Conservation (phyloP, 2,888 invertebrate genomes). For the Taenaris catops region DNA sequence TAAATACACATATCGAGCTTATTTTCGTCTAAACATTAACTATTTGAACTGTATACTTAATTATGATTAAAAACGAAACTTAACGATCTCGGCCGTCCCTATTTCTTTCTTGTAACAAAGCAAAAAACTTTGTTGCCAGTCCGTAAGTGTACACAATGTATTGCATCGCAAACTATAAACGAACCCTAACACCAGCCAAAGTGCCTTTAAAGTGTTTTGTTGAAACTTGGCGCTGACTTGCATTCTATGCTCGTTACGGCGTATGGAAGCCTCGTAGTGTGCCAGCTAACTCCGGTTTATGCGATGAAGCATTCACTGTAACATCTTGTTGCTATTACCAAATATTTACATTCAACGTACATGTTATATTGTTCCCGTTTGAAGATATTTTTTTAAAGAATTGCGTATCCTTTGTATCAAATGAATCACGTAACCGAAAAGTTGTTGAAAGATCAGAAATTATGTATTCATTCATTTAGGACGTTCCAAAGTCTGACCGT, state of each 20-base stretch:
- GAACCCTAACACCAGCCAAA: constrained; percentile 20
- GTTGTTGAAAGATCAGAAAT: no score
- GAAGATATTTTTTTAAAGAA: no score
- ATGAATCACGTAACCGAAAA: no score
- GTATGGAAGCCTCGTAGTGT: constrained; percentile 18
- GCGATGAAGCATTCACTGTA: constrained; percentile 23
- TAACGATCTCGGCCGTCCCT: no score
- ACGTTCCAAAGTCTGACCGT: no score
- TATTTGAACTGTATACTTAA: no score
- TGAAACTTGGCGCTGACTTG: constrained; percentile 30
- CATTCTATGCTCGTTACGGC: constrained; percentile 34
- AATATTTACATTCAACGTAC: constrained; percentile 5
- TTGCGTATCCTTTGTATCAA: no score
- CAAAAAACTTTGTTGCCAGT: constrained; percentile 24
- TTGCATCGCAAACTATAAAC: constrained; percentile 18
- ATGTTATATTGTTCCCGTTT: constrained; percentile 3
- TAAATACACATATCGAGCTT: no score
- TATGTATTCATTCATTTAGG: no score
- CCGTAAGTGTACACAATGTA: constrained; percentile 3
- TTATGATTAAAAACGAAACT: no score
- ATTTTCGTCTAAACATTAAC: no score
- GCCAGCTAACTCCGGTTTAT: constrained; percentile 34
- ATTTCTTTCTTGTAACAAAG: no score
- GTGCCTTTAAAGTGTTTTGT: constrained; percentile 33
- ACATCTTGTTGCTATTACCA: constrained; percentile 17